Base-by-base conservation (phyloP, 2,797 vertebrate genomes). In the Octomys mimax region DNA sequence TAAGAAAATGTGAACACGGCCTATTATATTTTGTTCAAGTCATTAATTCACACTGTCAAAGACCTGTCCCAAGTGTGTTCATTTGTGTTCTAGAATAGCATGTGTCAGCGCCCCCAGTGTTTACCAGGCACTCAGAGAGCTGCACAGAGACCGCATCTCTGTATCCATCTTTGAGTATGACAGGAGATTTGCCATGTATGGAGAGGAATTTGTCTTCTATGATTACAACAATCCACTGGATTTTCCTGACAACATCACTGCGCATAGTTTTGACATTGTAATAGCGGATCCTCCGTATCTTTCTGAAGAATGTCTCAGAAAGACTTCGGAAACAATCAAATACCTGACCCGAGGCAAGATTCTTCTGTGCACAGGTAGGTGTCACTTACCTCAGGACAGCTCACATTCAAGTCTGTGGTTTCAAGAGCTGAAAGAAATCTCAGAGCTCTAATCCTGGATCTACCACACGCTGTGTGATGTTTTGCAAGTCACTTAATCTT, bases 241-340 rank as follows among this genome's bases (percentile, higher is more conserved):
- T 24, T 97, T 99, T 3, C 98, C 99, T 0, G 97, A 97, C 91
- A 54, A 86, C 21, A 91, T 99, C 59, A 82, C 98, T 0, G 98
- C 98, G 4, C 99, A 98, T 81, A 99, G 99, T 98, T 99, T 99
- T 96, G 99, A 99, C 98, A 59, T 99, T 0, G 99, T 99, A 49
- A 77, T 99, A 36, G 99, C 99, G 1, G 99, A 99, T 96, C 99
- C 99, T 12, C 99, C 99, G 0, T 99, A 99, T 95, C 98, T 99
- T 78, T 99, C 99, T 0, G 98, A 99, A 89, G 99, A 99, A 39
- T 99, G 99, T 98, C 99, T 99, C 95, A 97, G 98, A 82, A 99
- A 99, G 98, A 99, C 99, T 59, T 97, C 99, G 0, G 77, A 99
- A 96, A 99, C 99, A 2, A 91, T 99, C 96, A 99, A 98, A 95